A percentile compares a stretch with the other conserved stretches of the same genome.
Conservation (phyloP, 2,113 vertebrate genomes). For the Plecturocebus donacophilus region DNA sequence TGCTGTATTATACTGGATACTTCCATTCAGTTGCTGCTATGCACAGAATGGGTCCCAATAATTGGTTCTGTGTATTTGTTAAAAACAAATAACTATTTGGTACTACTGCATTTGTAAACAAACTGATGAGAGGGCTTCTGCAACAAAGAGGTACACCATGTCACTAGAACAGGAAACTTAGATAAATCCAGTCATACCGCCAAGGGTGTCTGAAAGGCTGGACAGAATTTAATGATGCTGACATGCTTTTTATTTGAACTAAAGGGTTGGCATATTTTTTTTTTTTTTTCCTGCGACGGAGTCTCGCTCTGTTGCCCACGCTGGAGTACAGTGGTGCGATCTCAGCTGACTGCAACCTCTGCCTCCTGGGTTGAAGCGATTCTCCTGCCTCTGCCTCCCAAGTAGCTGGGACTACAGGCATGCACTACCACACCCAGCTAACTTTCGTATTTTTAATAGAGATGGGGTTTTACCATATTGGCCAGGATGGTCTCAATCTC, state of each 20-base stretch:
- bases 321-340: no score
- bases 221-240: fast-evolving
- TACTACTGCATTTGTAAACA: neutral
- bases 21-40: fast-evolving
- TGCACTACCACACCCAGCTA: no score
- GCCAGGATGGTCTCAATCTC: no score
- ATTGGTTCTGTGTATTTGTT: neutral
- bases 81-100: neutral
- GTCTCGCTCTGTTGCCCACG: no score
- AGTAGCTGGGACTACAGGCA: no score
- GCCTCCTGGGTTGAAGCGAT: no score
- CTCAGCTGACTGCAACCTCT: no score
- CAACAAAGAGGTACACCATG: neutral
- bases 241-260: neutral
- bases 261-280: neutral
- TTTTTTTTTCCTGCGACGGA: no score
- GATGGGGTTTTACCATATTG: no score
- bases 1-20: neutral
- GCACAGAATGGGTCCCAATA: neutral
- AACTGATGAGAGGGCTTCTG: fast-evolving
- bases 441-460: no score
- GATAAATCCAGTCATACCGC: neutral
- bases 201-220: neutral
- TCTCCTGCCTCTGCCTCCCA: no score
- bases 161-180: neutral